These are phyloP conservation scores for Macrosiphum euphorbiae DNA, from an alignment of 2,888 invertebrate genomes.

Conservation along the genomic window DNA sequence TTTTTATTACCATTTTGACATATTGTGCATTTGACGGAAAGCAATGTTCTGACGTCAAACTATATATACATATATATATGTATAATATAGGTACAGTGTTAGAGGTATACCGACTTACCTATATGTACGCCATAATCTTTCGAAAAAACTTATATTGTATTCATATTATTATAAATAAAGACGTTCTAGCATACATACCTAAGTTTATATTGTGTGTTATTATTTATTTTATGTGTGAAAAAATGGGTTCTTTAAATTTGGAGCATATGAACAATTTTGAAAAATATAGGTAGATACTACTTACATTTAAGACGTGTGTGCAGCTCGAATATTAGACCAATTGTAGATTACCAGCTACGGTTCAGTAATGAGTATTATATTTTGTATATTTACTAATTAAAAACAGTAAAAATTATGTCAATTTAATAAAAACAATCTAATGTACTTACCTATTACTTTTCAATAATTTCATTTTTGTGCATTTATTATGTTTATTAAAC, in stretches of 20 bases:
- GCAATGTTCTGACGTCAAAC: not conserved
- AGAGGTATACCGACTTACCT: not conserved
- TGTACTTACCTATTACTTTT: not conserved
- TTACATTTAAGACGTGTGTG: not conserved
- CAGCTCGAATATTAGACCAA: not conserved
- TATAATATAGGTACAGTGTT: not conserved
- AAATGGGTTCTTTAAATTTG: not conserved
- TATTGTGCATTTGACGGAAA: constrained; percentile 18
- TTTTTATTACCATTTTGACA: constrained; percentile 33
- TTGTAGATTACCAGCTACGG: not conserved
- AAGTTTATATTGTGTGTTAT: too few species aligned
- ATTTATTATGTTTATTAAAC: not conserved
- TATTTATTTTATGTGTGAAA: too few species aligned
- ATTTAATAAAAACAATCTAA: not conserved
- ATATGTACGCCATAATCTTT: not conserved
- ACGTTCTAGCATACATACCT: not conserved
- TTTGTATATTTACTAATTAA: not conserved
- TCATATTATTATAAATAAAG: not conserved
- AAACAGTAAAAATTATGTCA: not conserved
- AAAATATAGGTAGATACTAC: too few species aligned
- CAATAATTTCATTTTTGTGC: not conserved
- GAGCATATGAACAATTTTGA: not conserved
- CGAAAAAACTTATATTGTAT: not conserved
- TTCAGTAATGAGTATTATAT: not conserved
- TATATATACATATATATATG: too few species aligned